Evolutionary conservation across 2,113 vertebrate species (phyloP).

Genomic region (Platichthys flesus): DNA sequence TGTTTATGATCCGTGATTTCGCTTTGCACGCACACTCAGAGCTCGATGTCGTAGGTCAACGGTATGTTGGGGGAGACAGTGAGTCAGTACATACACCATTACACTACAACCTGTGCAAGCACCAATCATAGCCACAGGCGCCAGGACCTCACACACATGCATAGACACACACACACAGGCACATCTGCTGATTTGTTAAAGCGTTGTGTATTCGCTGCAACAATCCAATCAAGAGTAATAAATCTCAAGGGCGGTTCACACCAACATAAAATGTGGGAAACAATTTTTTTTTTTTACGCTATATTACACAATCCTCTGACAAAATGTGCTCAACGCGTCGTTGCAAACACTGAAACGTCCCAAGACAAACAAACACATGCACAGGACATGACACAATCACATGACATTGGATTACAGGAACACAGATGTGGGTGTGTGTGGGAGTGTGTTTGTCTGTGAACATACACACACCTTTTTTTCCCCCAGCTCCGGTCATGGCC

Average conservation of each 20-base stretch:
- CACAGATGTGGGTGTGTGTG: no score
- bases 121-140: slow-evolving; percentile 41
- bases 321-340: slow-evolving; percentile 9
- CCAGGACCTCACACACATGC: slow-evolving; percentile 12
- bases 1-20: slow-evolving; percentile 23
- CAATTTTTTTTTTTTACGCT: background rate
- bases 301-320: background rate
- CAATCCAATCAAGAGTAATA: slow-evolving; percentile 34
- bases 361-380: slow-evolving; percentile 21
- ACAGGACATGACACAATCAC: slow-evolving; percentile 35
- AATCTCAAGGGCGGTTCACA: slow-evolving; percentile 29
- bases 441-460: slow-evolving; percentile 21
- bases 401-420: slow-evolving; percentile 42
- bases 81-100: slow-evolving; percentile 48
- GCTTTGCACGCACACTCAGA: background rate
- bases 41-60: slow-evolving; percentile 54
- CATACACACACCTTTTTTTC: slow-evolving; percentile 54
- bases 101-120: slow-evolving; percentile 37
- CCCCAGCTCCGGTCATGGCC: slow-evolving; percentile 69
- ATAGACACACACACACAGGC: background rate
- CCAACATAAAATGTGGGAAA: slow-evolving; percentile 5
- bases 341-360: slow-evolving; percentile 11
- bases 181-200: slow-evolving; percentile 24
- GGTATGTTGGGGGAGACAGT: slow-evolving; percentile 18
- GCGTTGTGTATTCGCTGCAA: slow-evolving; percentile 12